Evolutionary conservation across 2,888 invertebrate species (phyloP).

Genomic region (Eupeodes latifasciatus): DNA sequence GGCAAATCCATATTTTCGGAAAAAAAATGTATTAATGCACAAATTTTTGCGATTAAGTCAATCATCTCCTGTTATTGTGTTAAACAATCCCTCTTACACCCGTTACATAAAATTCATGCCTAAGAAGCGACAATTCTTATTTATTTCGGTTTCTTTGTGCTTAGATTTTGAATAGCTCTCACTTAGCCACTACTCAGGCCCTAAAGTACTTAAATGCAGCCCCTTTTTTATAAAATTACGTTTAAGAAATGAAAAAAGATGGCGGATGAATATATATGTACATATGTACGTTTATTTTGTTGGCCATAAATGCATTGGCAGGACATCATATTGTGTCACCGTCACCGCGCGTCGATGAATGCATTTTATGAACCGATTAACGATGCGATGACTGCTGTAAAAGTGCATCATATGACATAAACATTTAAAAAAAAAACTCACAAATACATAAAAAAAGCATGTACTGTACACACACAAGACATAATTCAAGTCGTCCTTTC

Average conservation of each 20-base stretch:
- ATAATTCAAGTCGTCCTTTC: conserved; percentile 57
- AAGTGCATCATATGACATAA: conserved; percentile 56
- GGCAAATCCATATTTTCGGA: no score
- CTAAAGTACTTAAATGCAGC: background rate
- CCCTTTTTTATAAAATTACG: conserved; percentile 5
- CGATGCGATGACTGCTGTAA: conserved; percentile 62
- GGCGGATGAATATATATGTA: conserved; percentile 31
- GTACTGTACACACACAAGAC: background rate
- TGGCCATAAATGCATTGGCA: conserved; percentile 73
- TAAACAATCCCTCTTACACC: no score
- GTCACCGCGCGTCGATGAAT: conserved; percentile 63
- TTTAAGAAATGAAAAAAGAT: conserved; percentile 26
- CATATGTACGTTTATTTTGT: conserved; percentile 19
- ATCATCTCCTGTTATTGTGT: no score
- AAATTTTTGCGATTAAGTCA: no score
- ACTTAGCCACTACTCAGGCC: background rate
- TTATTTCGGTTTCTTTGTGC: no score
- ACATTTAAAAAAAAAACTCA: background rate
- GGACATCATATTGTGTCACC: conserved; percentile 65
- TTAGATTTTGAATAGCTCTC: background rate
- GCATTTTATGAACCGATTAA: conserved; percentile 69
- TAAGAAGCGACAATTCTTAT: no score
- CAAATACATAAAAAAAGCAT: background rate
- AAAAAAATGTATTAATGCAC: no score
- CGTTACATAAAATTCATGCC: no score